These are phyloP conservation scores for Alviniconcha marisindica DNA, from an alignment of 1,140 invertebrate species.

Conservation along the genomic window DNA sequence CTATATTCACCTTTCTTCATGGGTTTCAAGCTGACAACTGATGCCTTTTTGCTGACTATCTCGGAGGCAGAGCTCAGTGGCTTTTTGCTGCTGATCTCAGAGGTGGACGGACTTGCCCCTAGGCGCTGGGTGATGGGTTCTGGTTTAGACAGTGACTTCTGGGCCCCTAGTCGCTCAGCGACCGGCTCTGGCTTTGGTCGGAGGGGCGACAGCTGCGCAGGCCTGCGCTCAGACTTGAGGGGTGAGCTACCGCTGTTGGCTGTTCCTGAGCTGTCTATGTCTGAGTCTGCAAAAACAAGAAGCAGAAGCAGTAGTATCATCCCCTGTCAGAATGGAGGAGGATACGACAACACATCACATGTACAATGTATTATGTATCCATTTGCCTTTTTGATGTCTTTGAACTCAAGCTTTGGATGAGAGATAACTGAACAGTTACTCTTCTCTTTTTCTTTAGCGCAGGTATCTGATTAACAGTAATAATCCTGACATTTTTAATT, in stretches of 20 bases:
- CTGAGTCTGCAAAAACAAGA: conserved; percentile 15
- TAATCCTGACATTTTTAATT: too few species aligned
- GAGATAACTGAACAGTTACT: too few species aligned
- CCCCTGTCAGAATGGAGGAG: too few species aligned
- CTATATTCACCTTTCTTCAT: neutral
- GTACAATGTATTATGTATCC: too few species aligned
- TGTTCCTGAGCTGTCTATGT: neutral
- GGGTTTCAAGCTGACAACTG: conserved; percentile 25
- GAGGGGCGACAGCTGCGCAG: conserved; percentile 19
- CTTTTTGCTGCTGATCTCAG: neutral
- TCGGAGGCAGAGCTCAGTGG: neutral
- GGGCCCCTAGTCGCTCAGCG: neutral
- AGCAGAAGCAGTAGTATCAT: too few species aligned
- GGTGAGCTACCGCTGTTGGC: neutral
- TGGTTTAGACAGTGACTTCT: neutral
- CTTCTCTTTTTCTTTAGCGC: too few species aligned
- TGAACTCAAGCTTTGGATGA: too few species aligned
- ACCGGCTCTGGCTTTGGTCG: conserved; percentile 27
- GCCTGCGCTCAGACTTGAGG: conserved; percentile 2
- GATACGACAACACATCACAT: too few species aligned
- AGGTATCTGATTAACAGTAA: too few species aligned
- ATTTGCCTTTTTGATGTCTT: too few species aligned
- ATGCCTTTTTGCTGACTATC: neutral
- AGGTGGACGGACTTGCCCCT: neutral
- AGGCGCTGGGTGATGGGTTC: neutral